Base-by-base conservation (phyloP, 1,140 invertebrate genomes). In the Drosophila tristis region DNA sequence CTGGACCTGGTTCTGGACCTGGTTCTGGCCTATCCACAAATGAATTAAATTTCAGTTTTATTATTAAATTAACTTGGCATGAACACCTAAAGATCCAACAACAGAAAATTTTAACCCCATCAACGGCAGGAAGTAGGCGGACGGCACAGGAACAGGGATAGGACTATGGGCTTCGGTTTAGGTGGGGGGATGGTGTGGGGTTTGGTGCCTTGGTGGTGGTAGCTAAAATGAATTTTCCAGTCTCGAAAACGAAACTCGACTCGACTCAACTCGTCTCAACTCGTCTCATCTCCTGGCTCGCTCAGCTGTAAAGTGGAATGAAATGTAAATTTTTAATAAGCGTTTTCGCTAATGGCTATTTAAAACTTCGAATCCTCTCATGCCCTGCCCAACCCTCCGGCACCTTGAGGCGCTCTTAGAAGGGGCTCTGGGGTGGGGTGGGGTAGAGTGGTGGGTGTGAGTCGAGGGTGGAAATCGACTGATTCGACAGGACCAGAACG, bases 281-380 rank as follows among this genome's bases (percentile, higher is more conserved):
- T 54, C 51, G 31, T 42, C 71, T 74, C 58, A 67, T 62, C 60
- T 66, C 51, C 53, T 74, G 53, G 78, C 60, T 84, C 79, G 79
- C 84, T 89, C 84, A 89, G 84, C 84, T 80, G 79, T 89, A 89
- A 89, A 89, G 84, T 89, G 85, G 84, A 89, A 89, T 89, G 84
- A 89, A 89, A 89, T 89, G 90, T 91, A 91, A 91, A 91, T 91
- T 91, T 91, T 91, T 91, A 91, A 91, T 91, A 91, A 91, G 90
- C 90, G 82, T 90, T 91, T 91, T 91, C 87, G 90, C 90, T 91
- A 91, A 91, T 91, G 90, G 90, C 90, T 91, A 91, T 91, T 91
- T 91, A 90, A 86, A 89, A 89, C 72, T 89, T 87, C 76, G 74
- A 87, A 60, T 76, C 72, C 74, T 76, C 78, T 63, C 48, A 50